phyloP scores from a whole-genome alignment of 2,113 vertebrate genomes.

The Cephalopholis sonnerati region DNA sequence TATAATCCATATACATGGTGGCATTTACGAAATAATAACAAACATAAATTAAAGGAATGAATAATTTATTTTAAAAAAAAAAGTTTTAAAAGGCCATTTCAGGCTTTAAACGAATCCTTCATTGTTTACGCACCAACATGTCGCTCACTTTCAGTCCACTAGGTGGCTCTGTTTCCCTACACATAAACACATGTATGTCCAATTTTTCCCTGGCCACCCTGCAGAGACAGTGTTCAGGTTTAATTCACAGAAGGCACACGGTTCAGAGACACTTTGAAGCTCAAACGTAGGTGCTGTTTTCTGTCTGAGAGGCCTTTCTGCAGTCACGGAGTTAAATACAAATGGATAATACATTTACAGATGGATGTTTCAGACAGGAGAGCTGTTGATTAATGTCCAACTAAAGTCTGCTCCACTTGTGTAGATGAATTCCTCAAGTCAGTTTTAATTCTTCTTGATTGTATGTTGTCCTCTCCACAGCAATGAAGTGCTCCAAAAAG shows the following conservation, averaged over 20 bases:
- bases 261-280: constrained; percentile 20
- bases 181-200: constrained; percentile 12
- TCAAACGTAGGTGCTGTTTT: not conserved
- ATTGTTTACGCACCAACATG: constrained; percentile 17
- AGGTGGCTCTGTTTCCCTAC: constrained; percentile 42
- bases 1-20: not conserved
- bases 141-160: constrained; percentile 42
- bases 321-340: constrained; percentile 1
- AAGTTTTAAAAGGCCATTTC: constrained; percentile 22
- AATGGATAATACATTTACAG: not conserved
- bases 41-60: constrained; percentile 43
- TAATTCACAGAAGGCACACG: constrained; percentile 64
- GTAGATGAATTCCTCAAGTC: not conserved
- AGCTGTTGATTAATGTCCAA: not conserved
- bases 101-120: constrained; percentile 60
- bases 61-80: constrained; percentile 48
- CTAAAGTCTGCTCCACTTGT: not conserved
- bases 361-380: not conserved
- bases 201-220: not conserved
- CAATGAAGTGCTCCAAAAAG: not conserved
- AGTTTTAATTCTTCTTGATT: not conserved
- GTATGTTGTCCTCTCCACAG: not conserved
- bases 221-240: constrained; percentile 22
- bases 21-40: constrained; percentile 25
- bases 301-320: not conserved